phyloP scores from a whole-genome alignment of 2,797 vertebrate species.

The Orestias chungarensis region DNA sequence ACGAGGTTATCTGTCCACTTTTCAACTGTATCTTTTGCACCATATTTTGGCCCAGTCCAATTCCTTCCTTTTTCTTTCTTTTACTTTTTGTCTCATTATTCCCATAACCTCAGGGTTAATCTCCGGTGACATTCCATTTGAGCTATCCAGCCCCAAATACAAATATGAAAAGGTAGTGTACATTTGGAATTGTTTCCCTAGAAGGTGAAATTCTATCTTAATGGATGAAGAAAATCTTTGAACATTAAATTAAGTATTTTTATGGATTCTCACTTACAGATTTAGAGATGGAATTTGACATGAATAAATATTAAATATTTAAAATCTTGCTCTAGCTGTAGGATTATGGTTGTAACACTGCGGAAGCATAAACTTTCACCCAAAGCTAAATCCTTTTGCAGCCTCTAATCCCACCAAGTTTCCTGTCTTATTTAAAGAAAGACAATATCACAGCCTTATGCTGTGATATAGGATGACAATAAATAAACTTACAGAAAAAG shows the following conservation, averaged over 20 bases:
- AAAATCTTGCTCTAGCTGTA: not conserved
- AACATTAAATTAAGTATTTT: not conserved
- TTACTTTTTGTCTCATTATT: no score
- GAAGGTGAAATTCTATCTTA: not conserved
- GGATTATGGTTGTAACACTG: not conserved
- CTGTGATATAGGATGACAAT: no score
- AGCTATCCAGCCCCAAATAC: no score
- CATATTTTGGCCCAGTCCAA: slow-evolving; percentile 58
- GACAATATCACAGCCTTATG: no score
- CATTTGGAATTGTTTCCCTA: not conserved
- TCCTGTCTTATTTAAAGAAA: not conserved
- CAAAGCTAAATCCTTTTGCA: not conserved
- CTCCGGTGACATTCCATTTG: no score
- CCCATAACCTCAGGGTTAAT: no score
- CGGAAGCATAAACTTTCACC: not conserved
- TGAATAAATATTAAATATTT: not conserved
- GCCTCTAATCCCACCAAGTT: not conserved
- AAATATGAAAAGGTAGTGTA: not conserved
- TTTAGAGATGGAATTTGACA: not conserved
- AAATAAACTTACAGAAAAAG: no score
- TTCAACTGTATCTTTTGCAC: slow-evolving; percentile 64
- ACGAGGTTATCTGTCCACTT: slow-evolving; percentile 51
- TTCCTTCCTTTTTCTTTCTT: slow-evolving; percentile 51
- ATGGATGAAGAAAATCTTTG: not conserved
- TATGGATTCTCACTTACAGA: not conserved